Base-by-base conservation (phyloP, 2,888 invertebrate genomes). In the Cremastinae sp. region DNA sequence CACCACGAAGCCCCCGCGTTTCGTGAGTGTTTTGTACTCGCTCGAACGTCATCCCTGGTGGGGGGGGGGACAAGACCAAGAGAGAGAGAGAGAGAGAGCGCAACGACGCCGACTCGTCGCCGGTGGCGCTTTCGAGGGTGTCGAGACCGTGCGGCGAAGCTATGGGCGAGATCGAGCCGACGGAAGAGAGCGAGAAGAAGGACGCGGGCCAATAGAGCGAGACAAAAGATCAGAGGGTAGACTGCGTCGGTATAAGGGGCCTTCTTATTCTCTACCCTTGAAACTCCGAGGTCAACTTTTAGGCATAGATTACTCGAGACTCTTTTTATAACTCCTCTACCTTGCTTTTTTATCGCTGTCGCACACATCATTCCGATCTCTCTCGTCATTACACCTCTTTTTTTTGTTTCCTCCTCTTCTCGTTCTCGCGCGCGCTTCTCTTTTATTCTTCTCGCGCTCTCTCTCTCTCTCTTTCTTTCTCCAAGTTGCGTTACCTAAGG, bases 261-360 rank as follows among this genome's bases (percentile, higher is more conserved):
- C 90, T 88, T 87, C n/a, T n/a, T n/a, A n/a, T n/a, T n/a, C 88
- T 87, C 88, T 89, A 90, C 89, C 90, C 90, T 90, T 90, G 90
- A 90, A 90, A 90, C 87, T 90, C 78, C 90, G 90, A 90, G 90
- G 90, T 90, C 90, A 90, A 88, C 89, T 87, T 90, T 89, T 87
- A 87, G 90, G 87, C 86, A 86, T 83, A 84, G 86, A 85, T 78
- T 78, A 66, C 62, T 45, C 18, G 76, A 59, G 62, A 66, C 65
- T 54, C 68, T 64, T 75, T 78, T 69, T 78, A 64, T 81, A 78
- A 79, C 77, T 76, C 79, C 80, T 79, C 76, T 68, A 69, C 74
- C 49, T 75, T 54, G 18, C 45, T 69, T 41, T 28, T 36, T 53
- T 45, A 41, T 71, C 43, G 49, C 62, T 51, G 28, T 54, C 71